phyloP scores from a whole-genome alignment of 2,888 invertebrate species.

The Lepeophtheirus nordmannii region DNA sequence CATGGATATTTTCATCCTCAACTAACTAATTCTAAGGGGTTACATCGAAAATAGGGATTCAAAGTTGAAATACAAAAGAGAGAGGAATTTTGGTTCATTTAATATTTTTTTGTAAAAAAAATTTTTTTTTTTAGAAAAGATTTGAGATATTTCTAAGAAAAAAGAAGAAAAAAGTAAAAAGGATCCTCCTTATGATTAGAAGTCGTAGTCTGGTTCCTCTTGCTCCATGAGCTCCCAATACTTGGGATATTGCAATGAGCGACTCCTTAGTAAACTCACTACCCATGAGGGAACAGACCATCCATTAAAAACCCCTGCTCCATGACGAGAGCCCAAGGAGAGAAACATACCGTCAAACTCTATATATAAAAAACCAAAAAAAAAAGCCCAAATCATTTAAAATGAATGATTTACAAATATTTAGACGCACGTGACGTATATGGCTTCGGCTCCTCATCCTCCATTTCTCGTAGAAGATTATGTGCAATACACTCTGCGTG shows the following conservation, averaged over 20 bases:
- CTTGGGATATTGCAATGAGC: neutral
- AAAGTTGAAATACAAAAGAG: no score
- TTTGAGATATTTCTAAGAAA: neutral
- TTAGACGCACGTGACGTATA: neutral
- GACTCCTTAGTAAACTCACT: neutral
- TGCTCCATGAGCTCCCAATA: constrained; percentile 1
- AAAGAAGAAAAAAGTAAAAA: neutral
- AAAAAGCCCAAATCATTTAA: neutral
- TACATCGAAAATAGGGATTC: no score
- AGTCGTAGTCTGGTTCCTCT: neutral
- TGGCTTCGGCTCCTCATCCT: neutral
- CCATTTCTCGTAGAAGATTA: neutral
- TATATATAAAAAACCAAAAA: neutral
- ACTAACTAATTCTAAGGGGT: no score
- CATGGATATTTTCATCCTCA: no score
- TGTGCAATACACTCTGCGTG: neutral
- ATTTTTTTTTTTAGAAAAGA: no score
- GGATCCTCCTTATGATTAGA: neutral
- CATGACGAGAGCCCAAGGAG: neutral
- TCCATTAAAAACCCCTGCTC: neutral
- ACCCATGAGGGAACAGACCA: neutral
- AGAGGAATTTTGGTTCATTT: no score
- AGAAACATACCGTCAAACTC: constrained; percentile 10
- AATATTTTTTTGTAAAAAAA: no score
- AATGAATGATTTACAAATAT: neutral